Evolutionary conservation across 2,797 vertebrate species (phyloP).

Genomic region (Tragopan temminckii): DNA sequence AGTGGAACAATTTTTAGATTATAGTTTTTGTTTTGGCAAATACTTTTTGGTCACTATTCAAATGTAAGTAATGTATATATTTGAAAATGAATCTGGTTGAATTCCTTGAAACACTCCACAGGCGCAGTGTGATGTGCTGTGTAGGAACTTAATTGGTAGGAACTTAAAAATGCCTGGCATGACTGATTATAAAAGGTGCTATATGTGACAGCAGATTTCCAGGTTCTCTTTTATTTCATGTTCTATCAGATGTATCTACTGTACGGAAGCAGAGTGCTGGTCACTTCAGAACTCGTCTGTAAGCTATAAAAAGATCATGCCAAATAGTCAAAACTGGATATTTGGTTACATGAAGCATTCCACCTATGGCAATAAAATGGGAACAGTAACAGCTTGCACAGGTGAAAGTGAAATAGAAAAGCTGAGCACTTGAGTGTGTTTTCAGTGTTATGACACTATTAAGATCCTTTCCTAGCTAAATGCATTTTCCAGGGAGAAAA

Average conservation of each 20-base stretch:
- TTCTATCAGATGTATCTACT: neutral
- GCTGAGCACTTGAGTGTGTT: neutral
- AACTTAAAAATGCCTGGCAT: neutral
- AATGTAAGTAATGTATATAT: neutral
- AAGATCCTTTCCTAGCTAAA: neutral
- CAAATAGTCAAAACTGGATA: neutral
- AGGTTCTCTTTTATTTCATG: neutral
- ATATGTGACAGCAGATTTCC: neutral
- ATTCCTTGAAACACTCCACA: neutral
- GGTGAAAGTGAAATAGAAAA: neutral
- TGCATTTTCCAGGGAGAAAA: neutral
- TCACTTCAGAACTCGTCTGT: neutral
- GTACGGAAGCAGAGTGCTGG: neutral
- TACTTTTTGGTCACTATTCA: neutral
- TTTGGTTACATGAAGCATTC: neutral
- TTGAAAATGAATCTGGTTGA: neutral
- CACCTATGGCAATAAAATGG: accelerated
- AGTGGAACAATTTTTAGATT: neutral
- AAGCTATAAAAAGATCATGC: neutral
- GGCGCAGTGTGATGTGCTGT: neutral
- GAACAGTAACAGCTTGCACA: accelerated
- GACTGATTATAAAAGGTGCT: neutral
- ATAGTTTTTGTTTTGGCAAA: neutral
- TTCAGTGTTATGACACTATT: neutral
- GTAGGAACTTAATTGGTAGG: neutral